These are phyloP conservation scores for Hirundichthys speculiger DNA, from an alignment of 2,113 vertebrate genomes.

Conservation along the genomic window DNA sequence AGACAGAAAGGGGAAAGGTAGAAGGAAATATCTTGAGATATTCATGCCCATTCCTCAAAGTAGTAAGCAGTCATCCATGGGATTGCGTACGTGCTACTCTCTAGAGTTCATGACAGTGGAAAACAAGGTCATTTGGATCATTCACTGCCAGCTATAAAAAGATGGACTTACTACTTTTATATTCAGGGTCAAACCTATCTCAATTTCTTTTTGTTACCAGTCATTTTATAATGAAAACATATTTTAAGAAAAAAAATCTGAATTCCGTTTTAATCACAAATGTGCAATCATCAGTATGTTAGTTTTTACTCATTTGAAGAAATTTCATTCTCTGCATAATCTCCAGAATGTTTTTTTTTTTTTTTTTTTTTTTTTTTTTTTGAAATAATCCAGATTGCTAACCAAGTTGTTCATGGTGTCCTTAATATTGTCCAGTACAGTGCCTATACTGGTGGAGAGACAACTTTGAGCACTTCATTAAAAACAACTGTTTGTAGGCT, in stretches of 20 bases:
- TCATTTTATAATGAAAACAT: conserved; percentile 54
- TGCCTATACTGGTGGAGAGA: conserved; percentile 68
- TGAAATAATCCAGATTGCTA: conserved; percentile 33
- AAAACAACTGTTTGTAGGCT: conserved; percentile 53
- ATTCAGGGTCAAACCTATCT: conserved; percentile 68
- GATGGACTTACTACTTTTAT: conserved; percentile 42
- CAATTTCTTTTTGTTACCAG: conserved; percentile 50
- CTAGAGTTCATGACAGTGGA: conserved; percentile 26
- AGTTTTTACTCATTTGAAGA: conserved; percentile 20
- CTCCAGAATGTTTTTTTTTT: not conserved
- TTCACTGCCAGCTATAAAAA: conserved; percentile 74
- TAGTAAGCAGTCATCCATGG: conserved; percentile 38
- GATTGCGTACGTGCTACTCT: conserved; percentile 27
- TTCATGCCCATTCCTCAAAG: conserved; percentile 27
- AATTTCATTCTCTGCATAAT: conserved; percentile 33
- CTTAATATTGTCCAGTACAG: conserved; percentile 68
- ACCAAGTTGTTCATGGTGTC: conserved; percentile 40
- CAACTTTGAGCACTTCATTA: conserved; percentile 65
- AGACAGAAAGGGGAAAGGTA: not conserved
- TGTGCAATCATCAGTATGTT: conserved; percentile 32
- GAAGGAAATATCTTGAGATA: conserved; percentile 24
- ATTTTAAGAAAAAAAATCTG: conserved; percentile 15
- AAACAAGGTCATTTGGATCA: conserved; percentile 39
- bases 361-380: conserved; percentile 25
- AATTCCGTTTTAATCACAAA: conserved; percentile 49